Evolutionary conservation across 2,113 vertebrate genomes (phyloP).

Genomic region (Bujurquina vittata): DNA sequence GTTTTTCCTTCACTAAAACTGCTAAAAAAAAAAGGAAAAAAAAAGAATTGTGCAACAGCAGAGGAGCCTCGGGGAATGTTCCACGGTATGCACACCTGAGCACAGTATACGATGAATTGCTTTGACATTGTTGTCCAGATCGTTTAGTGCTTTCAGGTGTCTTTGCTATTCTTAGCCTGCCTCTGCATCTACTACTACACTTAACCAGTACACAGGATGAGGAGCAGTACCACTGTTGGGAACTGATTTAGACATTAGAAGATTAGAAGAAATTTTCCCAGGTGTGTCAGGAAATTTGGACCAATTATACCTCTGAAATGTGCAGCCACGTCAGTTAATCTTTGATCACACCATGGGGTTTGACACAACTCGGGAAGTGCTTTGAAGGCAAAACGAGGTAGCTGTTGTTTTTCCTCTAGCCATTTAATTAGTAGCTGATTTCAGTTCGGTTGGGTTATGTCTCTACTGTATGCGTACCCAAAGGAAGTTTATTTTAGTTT

Average conservation of each 20-base stretch:
- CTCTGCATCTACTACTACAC: background rate
- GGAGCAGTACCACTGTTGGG: background rate
- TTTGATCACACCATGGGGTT: slow-evolving; percentile 7
- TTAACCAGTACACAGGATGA: slow-evolving; percentile 6
- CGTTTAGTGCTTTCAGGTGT: slow-evolving; percentile 53
- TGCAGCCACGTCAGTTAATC: slow-evolving; percentile 5
- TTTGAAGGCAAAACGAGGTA: background rate
- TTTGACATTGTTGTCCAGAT: slow-evolving; percentile 51
- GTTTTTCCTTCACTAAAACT: background rate
- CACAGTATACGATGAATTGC: slow-evolving; percentile 23
- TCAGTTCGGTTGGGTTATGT: background rate
- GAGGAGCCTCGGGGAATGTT: slow-evolving; percentile 8
- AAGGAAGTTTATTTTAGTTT: background rate
- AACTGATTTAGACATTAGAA: background rate
- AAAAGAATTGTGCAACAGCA: background rate
- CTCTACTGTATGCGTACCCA: background rate
- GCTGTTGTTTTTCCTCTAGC: slow-evolving; percentile 3
- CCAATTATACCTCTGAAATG: background rate
- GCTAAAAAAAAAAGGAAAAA: background rate
- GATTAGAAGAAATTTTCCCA: background rate
- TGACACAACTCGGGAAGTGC: background rate
- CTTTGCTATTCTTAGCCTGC: slow-evolving; percentile 42
- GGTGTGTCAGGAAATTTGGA: slow-evolving; percentile 4
- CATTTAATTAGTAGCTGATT: slow-evolving; percentile 6
- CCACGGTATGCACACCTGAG: slow-evolving; percentile 23